Evolutionary conservation across 2,888 invertebrate genomes (phyloP), one percentile per base, ranked within the genome.

Genomic region (Selenia dentaria): DNA sequence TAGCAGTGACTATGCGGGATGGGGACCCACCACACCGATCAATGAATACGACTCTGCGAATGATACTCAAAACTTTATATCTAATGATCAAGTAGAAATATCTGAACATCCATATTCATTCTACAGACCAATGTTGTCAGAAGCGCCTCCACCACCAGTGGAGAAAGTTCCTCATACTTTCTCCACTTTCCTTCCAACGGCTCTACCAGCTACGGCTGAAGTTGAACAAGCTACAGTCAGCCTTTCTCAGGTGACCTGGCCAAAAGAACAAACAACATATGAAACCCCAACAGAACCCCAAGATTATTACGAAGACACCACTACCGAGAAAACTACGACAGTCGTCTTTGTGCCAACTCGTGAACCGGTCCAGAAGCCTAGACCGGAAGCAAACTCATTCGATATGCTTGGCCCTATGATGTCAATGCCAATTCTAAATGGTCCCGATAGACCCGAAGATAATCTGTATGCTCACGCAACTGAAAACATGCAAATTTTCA

Each of bases 1-100:
- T 3, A 89, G 81, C 48, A 89, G 84, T 52, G 90, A 90, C 56
- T 90, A 90, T 48, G 87, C 89, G 3, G 90, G 90, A 6, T 90
- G 90, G 90, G 89, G 90, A 1, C 90, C 90, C 1, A 90, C 90
- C 8, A 87, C 87, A 11, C 86, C 89, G 1, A 57, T 82, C 4
- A 76, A 80, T 22, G 77, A 83, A 25, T 70, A 61, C 33, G 70
- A 74, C 35, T 49, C 56, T 1, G 62, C 65, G 8, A 88, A 88
- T 59, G 84, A 84, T n/a, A 79, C 80, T 6, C 79, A 83, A 42
- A 90, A 90, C 55, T 64, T 87, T 25, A 87, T 90, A 53, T 64
- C 70, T 1, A 74, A 67, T 49, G 86, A 87, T 51, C 68, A 78
- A 6, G 60, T 64, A 34, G 75, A 79, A 22, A 46, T 67, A 29